These are phyloP conservation scores for Chelonia mydas DNA, from an alignment of 2,797 vertebrate species.

Conservation along the genomic window DNA sequence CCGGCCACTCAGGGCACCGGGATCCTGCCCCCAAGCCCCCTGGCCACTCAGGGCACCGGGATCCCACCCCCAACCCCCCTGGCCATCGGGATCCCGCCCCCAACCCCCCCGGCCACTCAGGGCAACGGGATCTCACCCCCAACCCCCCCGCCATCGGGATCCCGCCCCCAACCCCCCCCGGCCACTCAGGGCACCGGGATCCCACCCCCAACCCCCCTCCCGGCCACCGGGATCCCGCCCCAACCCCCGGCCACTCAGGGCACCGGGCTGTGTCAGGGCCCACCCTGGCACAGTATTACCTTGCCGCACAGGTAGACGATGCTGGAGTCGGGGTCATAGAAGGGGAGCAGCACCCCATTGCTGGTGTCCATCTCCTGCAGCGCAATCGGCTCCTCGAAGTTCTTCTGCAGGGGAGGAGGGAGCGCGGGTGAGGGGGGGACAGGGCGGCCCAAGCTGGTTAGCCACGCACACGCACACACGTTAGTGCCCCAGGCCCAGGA, in stretches of 20 bases:
- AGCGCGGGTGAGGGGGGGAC: neutral
- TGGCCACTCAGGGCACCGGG: neutral
- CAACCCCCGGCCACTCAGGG: no score
- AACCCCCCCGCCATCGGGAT: no score
- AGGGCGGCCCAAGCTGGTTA: no score
- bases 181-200: neutral
- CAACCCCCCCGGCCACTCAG: neutral
- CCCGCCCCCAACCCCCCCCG: no score
- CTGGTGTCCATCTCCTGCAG: conserved; percentile 98
- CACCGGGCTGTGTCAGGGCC: neutral
- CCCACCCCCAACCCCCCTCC: neutral
- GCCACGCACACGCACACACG: fast-evolving
- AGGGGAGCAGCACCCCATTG: conserved; percentile 95
- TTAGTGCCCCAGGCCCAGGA: neutral
- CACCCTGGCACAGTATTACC: conserved; percentile 76
- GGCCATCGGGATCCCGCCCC: no score
- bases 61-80: neutral
- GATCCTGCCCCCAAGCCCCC: neutral
- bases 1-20: neutral
- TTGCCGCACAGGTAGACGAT: conserved; percentile 97
- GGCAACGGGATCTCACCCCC: no score
- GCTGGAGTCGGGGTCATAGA: conserved; percentile 94
- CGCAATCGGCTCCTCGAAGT: conserved; percentile 96
- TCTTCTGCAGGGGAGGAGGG: conserved; percentile 82
- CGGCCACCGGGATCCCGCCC: neutral